Evolutionary conservation across 1,140 invertebrate genomes (phyloP).

Genomic region (Drosophila sturtevanti): DNA sequence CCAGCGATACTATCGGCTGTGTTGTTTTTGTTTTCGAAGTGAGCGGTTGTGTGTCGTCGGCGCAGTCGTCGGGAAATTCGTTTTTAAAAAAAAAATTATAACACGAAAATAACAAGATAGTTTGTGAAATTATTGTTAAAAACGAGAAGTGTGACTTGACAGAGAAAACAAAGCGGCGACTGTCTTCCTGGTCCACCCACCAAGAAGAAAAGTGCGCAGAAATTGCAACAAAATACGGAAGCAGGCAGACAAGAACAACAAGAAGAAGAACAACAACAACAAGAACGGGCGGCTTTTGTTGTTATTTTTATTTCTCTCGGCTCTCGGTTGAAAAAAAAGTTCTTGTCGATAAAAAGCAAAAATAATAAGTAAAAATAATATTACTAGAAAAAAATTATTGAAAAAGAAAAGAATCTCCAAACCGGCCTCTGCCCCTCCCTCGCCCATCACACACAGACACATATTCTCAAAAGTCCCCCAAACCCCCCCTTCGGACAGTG

Average conservation of each 20-base stretch:
- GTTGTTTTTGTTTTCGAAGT: neutral
- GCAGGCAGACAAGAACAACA: neutral
- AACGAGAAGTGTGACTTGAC: neutral
- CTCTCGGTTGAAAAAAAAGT: neutral
- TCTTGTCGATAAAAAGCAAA: neutral
- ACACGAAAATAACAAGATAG: slow-evolving; percentile 19
- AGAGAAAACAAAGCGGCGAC: neutral
- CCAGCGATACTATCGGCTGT: too few relatives aligned
- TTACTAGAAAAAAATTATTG: neutral
- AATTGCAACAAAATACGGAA: slow-evolving; percentile 6
- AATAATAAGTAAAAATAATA: neutral
- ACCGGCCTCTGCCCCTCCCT: neutral
- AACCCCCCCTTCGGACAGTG: neutral
- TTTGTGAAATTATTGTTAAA: slow-evolving; percentile 8
- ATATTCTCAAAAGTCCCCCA: too few relatives aligned
- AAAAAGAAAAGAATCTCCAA: neutral
- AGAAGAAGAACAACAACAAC: neutral
- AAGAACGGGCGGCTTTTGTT: neutral
- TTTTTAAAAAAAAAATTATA: neutral
- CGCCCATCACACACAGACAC: neutral
- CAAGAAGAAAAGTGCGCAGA: slow-evolving; percentile 3
- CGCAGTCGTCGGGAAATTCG: neutral
- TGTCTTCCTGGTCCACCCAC: neutral
- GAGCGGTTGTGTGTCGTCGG: neutral
- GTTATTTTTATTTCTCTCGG: neutral